Evolutionary conservation across 2,113 vertebrate species (phyloP).

Genomic region (Falco punctatus): DNA sequence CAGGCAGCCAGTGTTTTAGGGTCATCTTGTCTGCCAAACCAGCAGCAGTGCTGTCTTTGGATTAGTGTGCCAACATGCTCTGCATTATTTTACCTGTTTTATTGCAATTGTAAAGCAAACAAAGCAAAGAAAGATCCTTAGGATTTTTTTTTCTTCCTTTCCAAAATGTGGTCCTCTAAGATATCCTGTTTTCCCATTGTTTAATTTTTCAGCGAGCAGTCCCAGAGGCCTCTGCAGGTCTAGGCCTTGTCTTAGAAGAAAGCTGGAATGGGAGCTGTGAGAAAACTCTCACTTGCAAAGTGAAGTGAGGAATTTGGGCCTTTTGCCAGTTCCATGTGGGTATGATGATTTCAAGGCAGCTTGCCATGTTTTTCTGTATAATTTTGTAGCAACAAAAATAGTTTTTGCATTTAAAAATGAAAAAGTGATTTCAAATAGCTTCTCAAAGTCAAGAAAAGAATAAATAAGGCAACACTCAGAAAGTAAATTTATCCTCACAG

Average conservation of each 20-base stretch:
- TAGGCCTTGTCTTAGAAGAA: not conserved
- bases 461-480: constrained; percentile 16
- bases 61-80: not conserved
- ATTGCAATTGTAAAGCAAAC: not conserved
- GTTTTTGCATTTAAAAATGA: constrained; percentile 4
- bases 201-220: not conserved
- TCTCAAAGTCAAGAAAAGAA: not conserved
- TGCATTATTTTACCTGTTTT: not conserved
- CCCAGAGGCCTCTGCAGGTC: not conserved
- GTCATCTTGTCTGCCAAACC: not conserved
- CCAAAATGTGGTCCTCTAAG: not conserved
- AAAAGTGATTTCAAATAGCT: constrained; percentile 3
- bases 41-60: not conserved
- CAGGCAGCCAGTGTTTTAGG: not conserved
- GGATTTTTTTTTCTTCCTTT: not conserved
- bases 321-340: not conserved
- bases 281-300: constrained; percentile 41
- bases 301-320: not conserved
- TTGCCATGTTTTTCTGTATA: constrained; percentile 24
- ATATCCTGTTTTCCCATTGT: not conserved
- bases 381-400: constrained; percentile 36
- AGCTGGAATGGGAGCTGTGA: not conserved
- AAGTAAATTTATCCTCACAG: constrained; percentile 9
- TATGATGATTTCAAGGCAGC: constrained; percentile 22
- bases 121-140: not conserved